A percentile compares a stretch with the other conserved stretches of the same genome.
These are phyloP conservation scores for Coregonus suidteri DNA, from an alignment of 2,797 vertebrate species.

Conservation along the genomic window DNA sequence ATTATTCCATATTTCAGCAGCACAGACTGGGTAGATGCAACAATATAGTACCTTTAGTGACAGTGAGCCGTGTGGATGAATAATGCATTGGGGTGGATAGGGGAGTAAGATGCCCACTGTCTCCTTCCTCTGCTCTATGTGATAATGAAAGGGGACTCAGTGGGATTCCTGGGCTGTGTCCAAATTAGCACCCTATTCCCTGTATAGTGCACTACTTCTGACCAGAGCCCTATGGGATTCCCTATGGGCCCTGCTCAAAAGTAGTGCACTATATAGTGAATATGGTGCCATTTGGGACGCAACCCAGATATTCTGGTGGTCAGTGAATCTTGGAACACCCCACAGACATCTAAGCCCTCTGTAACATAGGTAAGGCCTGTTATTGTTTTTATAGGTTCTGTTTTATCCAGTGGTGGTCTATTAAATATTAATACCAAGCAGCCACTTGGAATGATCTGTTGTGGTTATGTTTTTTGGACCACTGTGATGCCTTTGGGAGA, in stretches of 20 bases:
- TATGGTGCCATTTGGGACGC: too few species aligned
- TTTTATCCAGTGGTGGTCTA: conserved; percentile 37
- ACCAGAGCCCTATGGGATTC: too few species aligned
- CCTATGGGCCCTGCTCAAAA: too few species aligned
- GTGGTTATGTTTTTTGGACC: conserved; percentile 6
- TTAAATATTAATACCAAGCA: conserved; percentile 54
- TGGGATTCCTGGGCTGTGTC: conserved; percentile 27
- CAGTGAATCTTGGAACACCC: conserved; percentile 52
- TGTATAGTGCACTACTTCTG: too few species aligned
- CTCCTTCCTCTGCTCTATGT: conserved; percentile 48
- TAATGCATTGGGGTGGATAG: conserved; percentile 37
- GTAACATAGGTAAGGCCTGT: conserved; percentile 36
- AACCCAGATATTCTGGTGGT: conserved; percentile 35
- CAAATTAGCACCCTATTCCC: too few species aligned
- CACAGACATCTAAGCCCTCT: conserved; percentile 46
- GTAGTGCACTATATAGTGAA: too few species aligned
- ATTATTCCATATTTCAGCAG: conserved; percentile 16
- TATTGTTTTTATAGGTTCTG: conserved; percentile 14
- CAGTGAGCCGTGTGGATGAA: conserved; percentile 39
- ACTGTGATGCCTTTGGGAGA: conserved; percentile 31
- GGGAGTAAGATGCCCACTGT: conserved; percentile 8
- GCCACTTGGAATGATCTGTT: conserved; percentile 41
- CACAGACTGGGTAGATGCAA: conserved; percentile 10
- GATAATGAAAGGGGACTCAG: conserved; percentile 52
- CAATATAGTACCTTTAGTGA: conserved; percentile 26